Evolutionary conservation across 2,888 invertebrate genomes (phyloP).

Genomic region (Brachycybe producta): DNA sequence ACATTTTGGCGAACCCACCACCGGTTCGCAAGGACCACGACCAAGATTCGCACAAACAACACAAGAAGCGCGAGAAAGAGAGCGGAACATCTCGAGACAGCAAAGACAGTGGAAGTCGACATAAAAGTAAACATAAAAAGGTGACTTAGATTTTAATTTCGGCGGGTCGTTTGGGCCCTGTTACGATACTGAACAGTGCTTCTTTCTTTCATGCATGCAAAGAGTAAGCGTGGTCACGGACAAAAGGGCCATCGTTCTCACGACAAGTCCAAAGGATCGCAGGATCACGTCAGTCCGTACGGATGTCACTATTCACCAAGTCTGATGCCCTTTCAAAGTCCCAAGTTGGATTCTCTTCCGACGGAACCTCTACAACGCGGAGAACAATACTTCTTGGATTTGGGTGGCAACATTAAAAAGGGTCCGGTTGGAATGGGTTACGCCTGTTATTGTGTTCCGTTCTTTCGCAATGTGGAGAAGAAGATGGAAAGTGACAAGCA

Average conservation of each 20-base stretch:
- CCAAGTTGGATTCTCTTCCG: conserved; percentile 70
- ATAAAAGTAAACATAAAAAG: conserved; percentile 39
- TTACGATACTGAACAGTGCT: background rate
- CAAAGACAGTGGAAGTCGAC: conserved; percentile 33
- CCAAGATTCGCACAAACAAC: conserved; percentile 30
- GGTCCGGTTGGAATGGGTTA: conserved; percentile 89
- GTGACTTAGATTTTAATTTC: conserved; percentile 19
- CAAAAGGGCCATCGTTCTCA: conserved; percentile 32
- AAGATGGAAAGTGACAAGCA: conserved; percentile 60
- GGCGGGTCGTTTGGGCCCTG: background rate
- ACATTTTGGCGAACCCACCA: conserved; percentile 50
- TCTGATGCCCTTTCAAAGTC: conserved; percentile 71
- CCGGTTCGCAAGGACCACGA: conserved; percentile 15
- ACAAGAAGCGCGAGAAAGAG: conserved; percentile 33
- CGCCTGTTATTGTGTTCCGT: conserved; percentile 83
- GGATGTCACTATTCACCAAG: conserved; percentile 85
- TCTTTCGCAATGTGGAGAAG: conserved; percentile 76
- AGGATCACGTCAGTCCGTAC: conserved; percentile 45
- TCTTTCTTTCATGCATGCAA: conserved; percentile 2
- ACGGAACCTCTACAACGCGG: conserved; percentile 72
- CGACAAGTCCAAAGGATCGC: conserved; percentile 17
- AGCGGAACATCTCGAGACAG: conserved; percentile 34
- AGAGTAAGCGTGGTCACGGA: conserved; percentile 31
- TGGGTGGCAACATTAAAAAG: conserved; percentile 88
- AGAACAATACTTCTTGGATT: conserved; percentile 85